These are phyloP conservation scores for Drosophila imparisetae DNA, from an alignment of 2,888 invertebrate species.

Conservation along the genomic window DNA sequence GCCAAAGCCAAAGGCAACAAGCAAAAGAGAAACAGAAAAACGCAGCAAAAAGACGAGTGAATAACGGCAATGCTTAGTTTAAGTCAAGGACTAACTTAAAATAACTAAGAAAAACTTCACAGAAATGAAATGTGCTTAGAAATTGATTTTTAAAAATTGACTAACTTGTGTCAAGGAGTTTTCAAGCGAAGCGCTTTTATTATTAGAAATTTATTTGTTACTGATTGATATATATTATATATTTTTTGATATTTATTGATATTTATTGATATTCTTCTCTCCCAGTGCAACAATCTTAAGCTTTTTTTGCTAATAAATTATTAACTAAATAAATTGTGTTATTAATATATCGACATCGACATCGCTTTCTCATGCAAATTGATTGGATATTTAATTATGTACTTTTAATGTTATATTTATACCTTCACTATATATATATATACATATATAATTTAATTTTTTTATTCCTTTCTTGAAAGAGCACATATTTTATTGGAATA, in stretches of 20 bases:
- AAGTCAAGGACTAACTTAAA: slow-evolving; percentile 3
- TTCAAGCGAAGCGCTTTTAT: neutral
- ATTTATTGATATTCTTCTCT: neutral
- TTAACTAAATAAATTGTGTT: neutral
- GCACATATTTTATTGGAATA: neutral
- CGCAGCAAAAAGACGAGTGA: neutral
- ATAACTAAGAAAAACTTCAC: neutral
- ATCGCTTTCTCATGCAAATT: too few species aligned
- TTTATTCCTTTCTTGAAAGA: too few species aligned
- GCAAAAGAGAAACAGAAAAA: neutral
- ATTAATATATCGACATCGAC: too few species aligned
- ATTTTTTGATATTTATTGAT: neutral
- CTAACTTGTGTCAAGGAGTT: neutral
- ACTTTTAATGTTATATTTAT: too few species aligned
- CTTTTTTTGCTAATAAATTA: neutral
- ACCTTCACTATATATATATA: too few species aligned
- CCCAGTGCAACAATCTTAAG: neutral
- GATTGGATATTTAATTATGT: too few species aligned
- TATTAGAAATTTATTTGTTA: neutral
- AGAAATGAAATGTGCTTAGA: neutral
- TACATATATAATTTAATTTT: too few species aligned
- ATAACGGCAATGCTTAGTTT: neutral
- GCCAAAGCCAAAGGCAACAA: slow-evolving; percentile 13
- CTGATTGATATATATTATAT: neutral
- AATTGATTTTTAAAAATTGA: neutral